These are phyloP conservation scores for Apostichopus japonicus DNA, from an alignment of 35 echinoderm and acorn worm species.

Conservation along the genomic window DNA sequence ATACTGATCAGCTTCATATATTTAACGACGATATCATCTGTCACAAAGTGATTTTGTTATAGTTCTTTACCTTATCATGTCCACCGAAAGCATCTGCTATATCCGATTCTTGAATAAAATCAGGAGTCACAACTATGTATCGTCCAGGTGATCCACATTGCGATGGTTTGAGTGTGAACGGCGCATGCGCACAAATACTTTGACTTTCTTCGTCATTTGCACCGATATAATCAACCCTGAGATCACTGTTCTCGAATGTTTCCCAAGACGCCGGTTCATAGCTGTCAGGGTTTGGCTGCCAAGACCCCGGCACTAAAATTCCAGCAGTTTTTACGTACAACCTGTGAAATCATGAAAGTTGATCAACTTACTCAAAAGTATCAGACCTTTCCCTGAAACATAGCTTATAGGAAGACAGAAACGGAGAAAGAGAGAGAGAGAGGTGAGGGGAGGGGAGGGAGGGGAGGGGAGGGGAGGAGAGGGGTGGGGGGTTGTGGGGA, in stretches of 20 bases:
- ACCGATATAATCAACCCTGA: slow-evolving; percentile 25
- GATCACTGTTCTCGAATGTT: slow-evolving; percentile 46
- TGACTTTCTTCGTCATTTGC: background rate
- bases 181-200: slow-evolving; percentile 3
- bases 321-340: background rate
- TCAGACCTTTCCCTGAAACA: too few relatives aligned
- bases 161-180: slow-evolving; percentile 24
- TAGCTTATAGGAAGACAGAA: too few relatives aligned
- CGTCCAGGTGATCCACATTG: slow-evolving; percentile 43
- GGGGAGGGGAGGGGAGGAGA: too few relatives aligned
- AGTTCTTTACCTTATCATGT: slow-evolving; percentile 32
- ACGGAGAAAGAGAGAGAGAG: too few relatives aligned
- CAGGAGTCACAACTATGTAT: slow-evolving; percentile 20
- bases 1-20: too few relatives aligned
- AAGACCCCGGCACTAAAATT: slow-evolving; percentile 37
- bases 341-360: background rate
- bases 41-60: too few relatives aligned
- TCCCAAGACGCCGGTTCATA: slow-evolving; percentile 11
- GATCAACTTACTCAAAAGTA: too few relatives aligned
- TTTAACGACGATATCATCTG: too few relatives aligned
- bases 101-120: background rate
- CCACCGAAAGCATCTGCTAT: slow-evolving; percentile 21
- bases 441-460: too few relatives aligned
- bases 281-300: background rate
- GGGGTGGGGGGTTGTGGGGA: too few relatives aligned